Conservation (phyloP, 2,797 vertebrate species). For the Gambelia wislizenii region DNA sequence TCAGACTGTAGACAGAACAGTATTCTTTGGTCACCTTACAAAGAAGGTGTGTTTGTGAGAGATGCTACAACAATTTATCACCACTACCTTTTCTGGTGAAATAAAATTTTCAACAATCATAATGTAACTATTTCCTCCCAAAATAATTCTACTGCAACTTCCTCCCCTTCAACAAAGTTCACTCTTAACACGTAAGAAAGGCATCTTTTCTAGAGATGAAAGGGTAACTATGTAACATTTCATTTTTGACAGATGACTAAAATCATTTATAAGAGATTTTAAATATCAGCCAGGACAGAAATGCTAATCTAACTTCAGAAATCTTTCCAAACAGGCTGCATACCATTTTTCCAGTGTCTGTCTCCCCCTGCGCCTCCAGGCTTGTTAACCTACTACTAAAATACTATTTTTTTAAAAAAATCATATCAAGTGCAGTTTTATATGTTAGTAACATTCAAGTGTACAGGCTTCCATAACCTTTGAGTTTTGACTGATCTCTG, state of each 20-base stretch:
- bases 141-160: not conserved
- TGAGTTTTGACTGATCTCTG: not conserved
- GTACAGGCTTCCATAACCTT: not conserved
- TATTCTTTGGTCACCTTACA: not conserved
- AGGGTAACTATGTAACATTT: not conserved
- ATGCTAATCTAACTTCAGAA: too few species aligned
- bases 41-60: not conserved
- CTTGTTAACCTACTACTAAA: not conserved
- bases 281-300: not conserved
- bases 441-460: not conserved
- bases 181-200: not conserved
- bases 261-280: not conserved
- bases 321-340: not conserved
- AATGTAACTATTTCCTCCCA: not conserved
- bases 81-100: not conserved
- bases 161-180: not conserved
- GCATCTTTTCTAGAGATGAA: slow-evolving; percentile 2
- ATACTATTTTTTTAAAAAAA: not conserved
- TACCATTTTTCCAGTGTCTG: not conserved
- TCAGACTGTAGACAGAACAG: not conserved
- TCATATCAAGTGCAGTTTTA: not conserved
- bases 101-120: not conserved
- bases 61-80: not conserved
- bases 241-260: not conserved
- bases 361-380: not conserved